Conservation (phyloP, 2,888 invertebrate genomes). For the Hyles lineata region DNA sequence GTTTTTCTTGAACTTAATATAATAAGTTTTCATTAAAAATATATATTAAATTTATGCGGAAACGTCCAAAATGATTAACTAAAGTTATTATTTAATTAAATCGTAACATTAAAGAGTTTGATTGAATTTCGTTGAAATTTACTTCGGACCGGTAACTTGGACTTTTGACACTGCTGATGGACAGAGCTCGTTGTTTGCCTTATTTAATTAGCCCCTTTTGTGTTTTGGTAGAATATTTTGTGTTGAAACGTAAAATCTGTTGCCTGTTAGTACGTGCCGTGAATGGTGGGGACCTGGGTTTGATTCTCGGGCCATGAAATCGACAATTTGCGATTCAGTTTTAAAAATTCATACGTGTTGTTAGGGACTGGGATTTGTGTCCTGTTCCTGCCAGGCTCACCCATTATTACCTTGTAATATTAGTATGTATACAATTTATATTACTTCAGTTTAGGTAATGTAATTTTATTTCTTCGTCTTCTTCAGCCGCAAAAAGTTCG, state of each 20-base stretch:
- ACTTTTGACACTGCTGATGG: constrained; percentile 49
- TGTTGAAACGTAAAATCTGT: background rate
- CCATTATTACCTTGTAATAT: too few relatives aligned
- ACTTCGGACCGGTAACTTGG: constrained; percentile 42
- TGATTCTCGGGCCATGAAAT: too few relatives aligned
- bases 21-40: background rate
- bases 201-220: constrained; percentile 29
- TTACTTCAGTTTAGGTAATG: too few relatives aligned
- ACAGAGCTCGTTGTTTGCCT: constrained; percentile 38
- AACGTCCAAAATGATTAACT: background rate
- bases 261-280: too few relatives aligned
- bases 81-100: constrained; percentile 48
- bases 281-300: too few relatives aligned
- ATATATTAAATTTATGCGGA: background rate
- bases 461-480: too few relatives aligned
- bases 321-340: too few relatives aligned
- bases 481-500: too few relatives aligned
- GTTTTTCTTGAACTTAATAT: background rate
- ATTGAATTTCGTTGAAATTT: constrained; percentile 51
- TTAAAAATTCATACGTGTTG: too few relatives aligned
- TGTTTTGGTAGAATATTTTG: constrained; percentile 29
- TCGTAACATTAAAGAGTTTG: constrained; percentile 56
- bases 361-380: too few relatives aligned
- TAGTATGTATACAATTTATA: too few relatives aligned
- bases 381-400: too few relatives aligned